Evolutionary conservation across 1,140 invertebrate genomes (phyloP).

Genomic region (Magallana gigas): DNA sequence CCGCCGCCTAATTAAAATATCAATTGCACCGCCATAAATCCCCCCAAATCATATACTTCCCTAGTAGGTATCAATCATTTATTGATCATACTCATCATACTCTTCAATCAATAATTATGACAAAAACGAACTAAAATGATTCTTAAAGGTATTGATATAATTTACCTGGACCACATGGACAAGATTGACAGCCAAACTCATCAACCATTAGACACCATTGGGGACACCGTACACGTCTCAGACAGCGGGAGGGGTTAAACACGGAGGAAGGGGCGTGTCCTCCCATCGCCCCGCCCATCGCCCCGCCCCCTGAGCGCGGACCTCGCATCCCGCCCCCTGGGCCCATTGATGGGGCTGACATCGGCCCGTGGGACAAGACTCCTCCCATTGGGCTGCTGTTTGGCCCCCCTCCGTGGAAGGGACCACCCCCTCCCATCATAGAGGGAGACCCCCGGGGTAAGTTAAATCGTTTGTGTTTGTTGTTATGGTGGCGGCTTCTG

Average conservation of each 20-base stretch:
- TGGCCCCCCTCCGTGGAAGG: constrained; percentile 40
- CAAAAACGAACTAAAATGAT: no score
- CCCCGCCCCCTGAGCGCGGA: constrained; percentile 18
- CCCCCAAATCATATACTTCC: no score
- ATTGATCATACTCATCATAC: no score
- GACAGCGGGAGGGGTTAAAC: constrained; percentile 42
- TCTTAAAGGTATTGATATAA: no score
- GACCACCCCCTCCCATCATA: constrained; percentile 5
- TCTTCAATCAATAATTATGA: no score
- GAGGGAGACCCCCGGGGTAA: not conserved
- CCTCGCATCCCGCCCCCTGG: constrained; percentile 40
- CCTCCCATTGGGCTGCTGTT: constrained; percentile 10
- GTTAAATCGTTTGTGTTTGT: not conserved
- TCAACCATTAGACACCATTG: constrained; percentile 49
- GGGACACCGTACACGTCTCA: constrained; percentile 46
- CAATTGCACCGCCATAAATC: no score
- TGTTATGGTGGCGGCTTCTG: not conserved
- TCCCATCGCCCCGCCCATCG: not conserved
- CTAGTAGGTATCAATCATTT: no score
- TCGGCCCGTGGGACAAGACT: constrained; percentile 1
- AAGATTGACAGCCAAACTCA: constrained; percentile 51
- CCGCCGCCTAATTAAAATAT: not conserved
- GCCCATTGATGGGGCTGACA: constrained; percentile 15
- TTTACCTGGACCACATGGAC: constrained; percentile 55
- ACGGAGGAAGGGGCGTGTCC: constrained; percentile 44